phyloP scores from a whole-genome alignment of 2,113 vertebrate genomes.

The Laticauda colubrina region DNA sequence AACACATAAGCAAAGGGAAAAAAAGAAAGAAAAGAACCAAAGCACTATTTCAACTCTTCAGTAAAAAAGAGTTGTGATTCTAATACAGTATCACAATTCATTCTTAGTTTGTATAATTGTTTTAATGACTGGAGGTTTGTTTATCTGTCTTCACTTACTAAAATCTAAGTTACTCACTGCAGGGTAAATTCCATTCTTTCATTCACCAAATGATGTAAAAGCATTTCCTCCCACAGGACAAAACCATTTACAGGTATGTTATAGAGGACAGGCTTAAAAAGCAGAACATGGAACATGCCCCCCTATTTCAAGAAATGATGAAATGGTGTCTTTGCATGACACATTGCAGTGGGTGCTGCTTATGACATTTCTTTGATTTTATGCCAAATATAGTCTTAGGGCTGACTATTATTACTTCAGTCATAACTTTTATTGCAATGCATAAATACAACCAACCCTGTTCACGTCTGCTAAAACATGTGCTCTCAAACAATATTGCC shows the following conservation, averaged over 20 bases:
- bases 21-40: conserved; percentile 33
- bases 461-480: background rate
- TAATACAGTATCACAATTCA: conserved; percentile 22
- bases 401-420: conserved; percentile 1
- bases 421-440: background rate
- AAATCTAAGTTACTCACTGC: conserved; percentile 26
- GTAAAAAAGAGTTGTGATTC: conserved; percentile 17
- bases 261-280: conserved; percentile 8
- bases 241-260: conserved; percentile 27
- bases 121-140: conserved; percentile 15
- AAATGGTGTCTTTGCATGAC: background rate
- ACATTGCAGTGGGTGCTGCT: background rate
- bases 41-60: conserved; percentile 23
- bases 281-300: background rate
- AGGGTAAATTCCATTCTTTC: conserved; percentile 4
- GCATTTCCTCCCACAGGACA: background rate
- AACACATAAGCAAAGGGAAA: conserved; percentile 44
- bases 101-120: conserved; percentile 19
- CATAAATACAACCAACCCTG: background rate
- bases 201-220: conserved; percentile 35
- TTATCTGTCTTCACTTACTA: conserved; percentile 18
- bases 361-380: conserved; percentile 1
- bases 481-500: background rate
- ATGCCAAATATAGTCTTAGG: background rate
- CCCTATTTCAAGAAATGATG: conserved; percentile 15